Base-by-base conservation (phyloP, 2,888 invertebrate genomes). In the Agonopterix alstromeriana region DNA sequence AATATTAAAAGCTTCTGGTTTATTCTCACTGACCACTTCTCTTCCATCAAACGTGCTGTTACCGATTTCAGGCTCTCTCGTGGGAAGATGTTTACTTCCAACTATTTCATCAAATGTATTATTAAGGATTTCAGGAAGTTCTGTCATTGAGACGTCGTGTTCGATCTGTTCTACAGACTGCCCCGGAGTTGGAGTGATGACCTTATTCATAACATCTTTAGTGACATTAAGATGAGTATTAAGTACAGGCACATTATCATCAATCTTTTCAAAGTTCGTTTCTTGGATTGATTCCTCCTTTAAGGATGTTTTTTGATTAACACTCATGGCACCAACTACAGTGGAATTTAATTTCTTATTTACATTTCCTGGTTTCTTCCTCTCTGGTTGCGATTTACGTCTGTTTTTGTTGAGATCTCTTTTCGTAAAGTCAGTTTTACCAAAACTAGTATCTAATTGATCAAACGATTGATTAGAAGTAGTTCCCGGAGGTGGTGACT, bases 351-450 rank as follows among this genome's bases (percentile, higher is more conserved):
- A 53, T 47, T 70, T 73, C 12, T 67, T 71, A 49, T 73, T 73
- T 42, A 60, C 52, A 48, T 54, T 49, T 12, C 50, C 36, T 38
- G 55, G 55, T 47, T 60, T 75, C 50, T 70, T 76, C 50, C 56
- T 65, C 43, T 69, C 72, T 9, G 69, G 58, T 58, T 78, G 73
- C 2, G 76, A 73, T 54, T 71, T 78, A 51, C 79, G 63, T 51
- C 70, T 70, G 48, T 72, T 77, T 47, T 60, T 51, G 45, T 55
- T 50, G 2, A 57, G 45, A 42, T 65, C 58, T 48, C 56, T 73
- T 50, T 58, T 63, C 9, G 49, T 48, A 5, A 47, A 35, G 11
- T 51, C 50, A 41, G 42, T 45, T 43, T 56, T 60, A 36, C 52
- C 56, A 35, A 46, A 57, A 10, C 55, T 55, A 3, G 51, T 49